Base-by-base conservation (phyloP, 2,113 vertebrate genomes). In the Leucopternis melanops region DNA sequence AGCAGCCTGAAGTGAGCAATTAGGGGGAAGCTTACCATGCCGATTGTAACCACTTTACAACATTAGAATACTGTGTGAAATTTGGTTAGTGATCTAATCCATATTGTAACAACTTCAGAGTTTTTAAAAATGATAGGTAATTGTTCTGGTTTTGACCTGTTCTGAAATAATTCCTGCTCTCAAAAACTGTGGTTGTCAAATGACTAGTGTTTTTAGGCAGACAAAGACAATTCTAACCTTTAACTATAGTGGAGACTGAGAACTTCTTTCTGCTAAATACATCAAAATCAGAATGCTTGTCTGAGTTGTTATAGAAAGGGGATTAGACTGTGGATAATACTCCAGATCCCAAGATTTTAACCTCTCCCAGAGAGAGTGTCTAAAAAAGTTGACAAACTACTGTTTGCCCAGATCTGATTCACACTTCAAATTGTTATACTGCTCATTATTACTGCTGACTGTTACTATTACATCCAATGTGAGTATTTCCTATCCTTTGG, bases 301-400 rank as follows among this genome's bases (percentile, higher is more conserved):
- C 44, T 70, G 6, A 74, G 2, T 12, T 85, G 13, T 19, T 40
- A 40, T 3, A 58, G 11, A 45, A 85, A 78, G 11, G 2, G 3
- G 9, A 71, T 58, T 3, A 21, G 3, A 17, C 3, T 36, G 27
- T 11, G 14, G 9, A 18, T 47, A 57, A 31, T 20, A 44, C 2
- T n/a, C 3, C 4, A 61, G 22, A 73, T 26, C 5, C 5, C 14
- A 75, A 63, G 6, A 42, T 23, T 90, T 74, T 45, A 52, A n/a
- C 4, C 5, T 66, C 0, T 9, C 2, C 2, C 10, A 57, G 45
- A 82, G 78, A 18, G 7, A 40, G 2, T 16, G 10, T 20, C 31
- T 44, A 7, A 71, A 77, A 61, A 44, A 15, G 4, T 4, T 55
- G 11, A 19, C 3, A 81, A 62, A 34, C 3, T 50, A 4, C 3